A percentile compares a stretch with the other conserved stretches of the same genome.
These are phyloP conservation scores for Dipus sagitta DNA, from an alignment of 2,797 vertebrate genomes.

Conservation along the genomic window DNA sequence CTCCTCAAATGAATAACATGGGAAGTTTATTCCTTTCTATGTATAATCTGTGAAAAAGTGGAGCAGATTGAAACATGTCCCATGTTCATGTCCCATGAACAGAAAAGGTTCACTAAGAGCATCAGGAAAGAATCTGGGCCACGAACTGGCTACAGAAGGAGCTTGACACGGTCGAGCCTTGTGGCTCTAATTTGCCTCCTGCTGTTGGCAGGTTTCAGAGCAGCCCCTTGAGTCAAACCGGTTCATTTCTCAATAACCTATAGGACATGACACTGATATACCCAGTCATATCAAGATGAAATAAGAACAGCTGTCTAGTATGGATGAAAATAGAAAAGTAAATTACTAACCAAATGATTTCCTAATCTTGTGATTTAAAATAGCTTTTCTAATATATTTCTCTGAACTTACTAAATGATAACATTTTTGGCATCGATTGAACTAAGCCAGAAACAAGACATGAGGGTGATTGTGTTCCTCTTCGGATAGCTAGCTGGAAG, in stretches of 20 bases:
- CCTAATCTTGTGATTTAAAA: neutral
- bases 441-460: neutral
- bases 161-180: neutral
- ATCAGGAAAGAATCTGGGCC: neutral
- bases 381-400: neutral
- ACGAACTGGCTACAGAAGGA: neutral
- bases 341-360: neutral
- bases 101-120: neutral
- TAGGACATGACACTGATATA: neutral
- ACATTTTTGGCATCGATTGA: neutral
- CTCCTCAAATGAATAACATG: neutral
- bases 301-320: neutral
- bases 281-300: neutral
- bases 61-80: no score
- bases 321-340: neutral
- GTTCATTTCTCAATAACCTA: neutral
- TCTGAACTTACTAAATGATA: neutral
- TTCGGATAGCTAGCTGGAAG: neutral
- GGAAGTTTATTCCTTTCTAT: neutral
- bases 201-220: neutral
- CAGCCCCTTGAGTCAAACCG: neutral
- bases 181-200: neutral
- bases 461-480: neutral
- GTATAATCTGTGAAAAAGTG: neutral
- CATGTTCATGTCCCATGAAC: fast-evolving